phyloP scores from a whole-genome alignment of 2,113 vertebrate genomes.

The Bufo gargarizans region DNA sequence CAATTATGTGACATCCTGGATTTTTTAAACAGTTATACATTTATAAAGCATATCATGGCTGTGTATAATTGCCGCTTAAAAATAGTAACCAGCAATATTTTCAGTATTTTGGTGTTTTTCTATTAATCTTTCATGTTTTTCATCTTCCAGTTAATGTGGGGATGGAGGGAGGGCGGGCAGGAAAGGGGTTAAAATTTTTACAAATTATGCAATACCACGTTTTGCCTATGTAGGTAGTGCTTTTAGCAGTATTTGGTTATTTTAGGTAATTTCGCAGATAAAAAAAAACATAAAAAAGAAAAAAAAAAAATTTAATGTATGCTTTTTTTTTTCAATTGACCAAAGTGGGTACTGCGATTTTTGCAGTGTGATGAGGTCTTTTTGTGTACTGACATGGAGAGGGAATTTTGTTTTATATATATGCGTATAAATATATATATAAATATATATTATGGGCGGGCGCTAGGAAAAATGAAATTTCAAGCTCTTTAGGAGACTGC shows the following conservation, averaged over 20 bases:
- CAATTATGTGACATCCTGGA: conserved; percentile 89
- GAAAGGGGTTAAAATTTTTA: conserved; percentile 90
- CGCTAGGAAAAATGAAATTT: conserved; percentile 72
- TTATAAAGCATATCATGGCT: conserved; percentile 99
- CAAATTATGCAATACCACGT: conserved; percentile 99
- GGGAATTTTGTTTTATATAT: conserved; percentile 79
- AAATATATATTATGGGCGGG: conserved; percentile 80
- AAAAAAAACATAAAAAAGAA: conserved; percentile 66
- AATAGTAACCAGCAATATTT: conserved; percentile 94
- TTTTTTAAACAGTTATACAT: conserved; percentile 99
- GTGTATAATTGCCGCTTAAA: conserved; percentile 98
- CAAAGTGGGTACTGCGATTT: conserved; percentile 99
- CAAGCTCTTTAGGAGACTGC: conserved; percentile 85
- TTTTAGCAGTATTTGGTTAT: conserved; percentile 99
- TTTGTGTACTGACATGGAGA: conserved; percentile 87
- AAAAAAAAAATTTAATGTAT: conserved; percentile 74
- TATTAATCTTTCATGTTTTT: conserved; percentile 92
- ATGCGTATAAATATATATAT: conserved; percentile 74
- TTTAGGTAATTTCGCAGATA: conserved; percentile 98
- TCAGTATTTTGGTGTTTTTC: conserved; percentile 97
- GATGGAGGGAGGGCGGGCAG: conserved; percentile 82
- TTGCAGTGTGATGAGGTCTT: conserved; percentile 97
- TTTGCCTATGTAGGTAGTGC: conserved; percentile 99
- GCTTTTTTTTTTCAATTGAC: conserved; percentile 93
- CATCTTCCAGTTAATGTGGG: conserved; percentile 98